Percentiles rank a stretch among this genome's conserved stretches.
phyloP scores from a whole-genome alignment of 2,797 vertebrate genomes.

The Gymnoscopelus microlampas region DNA sequence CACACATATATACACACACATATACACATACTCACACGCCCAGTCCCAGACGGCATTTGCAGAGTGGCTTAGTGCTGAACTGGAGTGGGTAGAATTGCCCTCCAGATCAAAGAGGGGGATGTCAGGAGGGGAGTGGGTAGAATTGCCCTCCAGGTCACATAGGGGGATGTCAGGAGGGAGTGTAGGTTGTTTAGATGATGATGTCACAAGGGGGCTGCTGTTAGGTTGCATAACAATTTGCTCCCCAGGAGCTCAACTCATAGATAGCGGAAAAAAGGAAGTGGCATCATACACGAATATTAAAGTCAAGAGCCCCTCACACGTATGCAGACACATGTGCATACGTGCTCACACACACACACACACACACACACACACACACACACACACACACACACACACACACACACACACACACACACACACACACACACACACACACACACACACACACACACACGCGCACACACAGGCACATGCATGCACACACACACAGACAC shows the following conservation, averaged over 20 bases:
- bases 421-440: background rate
- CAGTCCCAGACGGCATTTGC: background rate
- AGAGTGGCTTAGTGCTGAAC: slow-evolving; percentile 44
- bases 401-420: slow-evolving; percentile 17
- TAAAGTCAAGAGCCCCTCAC: background rate
- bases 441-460: slow-evolving; percentile 1
- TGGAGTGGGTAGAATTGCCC: slow-evolving; percentile 53
- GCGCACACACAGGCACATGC: background rate
- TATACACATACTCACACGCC: slow-evolving; percentile 14
- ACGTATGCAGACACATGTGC: background rate
- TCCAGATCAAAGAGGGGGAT: slow-evolving; percentile 36
- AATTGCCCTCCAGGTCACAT: no score
- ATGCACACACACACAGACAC: background rate
- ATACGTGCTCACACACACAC: slow-evolving; percentile 14
- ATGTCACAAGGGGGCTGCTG: slow-evolving; percentile 38
- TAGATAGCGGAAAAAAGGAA: slow-evolving; percentile 10
- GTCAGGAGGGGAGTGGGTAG: no score
- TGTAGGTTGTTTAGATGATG: background rate
- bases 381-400: slow-evolving; percentile 19
- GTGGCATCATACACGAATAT: slow-evolving; percentile 11
- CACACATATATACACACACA: background rate
- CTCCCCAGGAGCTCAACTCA: slow-evolving; percentile 41
- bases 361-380: slow-evolving; percentile 8
- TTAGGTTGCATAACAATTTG: slow-evolving; percentile 61
- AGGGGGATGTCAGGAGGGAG: slow-evolving; percentile 31